phyloP scores from a whole-genome alignment of 2,888 invertebrate genomes.

The Slavum lentiscoides region DNA sequence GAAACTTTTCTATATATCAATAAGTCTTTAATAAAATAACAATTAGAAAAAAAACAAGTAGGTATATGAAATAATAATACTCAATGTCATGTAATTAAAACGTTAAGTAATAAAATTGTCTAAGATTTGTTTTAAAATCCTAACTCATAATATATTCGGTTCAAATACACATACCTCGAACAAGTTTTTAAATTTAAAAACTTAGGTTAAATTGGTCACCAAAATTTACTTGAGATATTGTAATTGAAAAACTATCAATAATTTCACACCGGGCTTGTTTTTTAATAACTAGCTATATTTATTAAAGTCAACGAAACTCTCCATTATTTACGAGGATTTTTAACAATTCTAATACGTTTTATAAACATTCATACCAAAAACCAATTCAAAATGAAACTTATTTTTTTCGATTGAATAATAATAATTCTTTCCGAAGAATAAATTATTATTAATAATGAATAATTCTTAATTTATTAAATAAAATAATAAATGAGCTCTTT shows the following conservation, averaged over 20 bases:
- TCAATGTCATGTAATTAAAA: too few relatives aligned
- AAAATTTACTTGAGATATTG: not conserved
- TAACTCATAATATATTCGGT: too few relatives aligned
- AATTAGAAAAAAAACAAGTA: too few relatives aligned
- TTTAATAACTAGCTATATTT: not conserved
- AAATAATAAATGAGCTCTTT: too few relatives aligned
- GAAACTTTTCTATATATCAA: too few relatives aligned
- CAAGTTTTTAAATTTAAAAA: not conserved
- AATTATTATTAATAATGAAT: not conserved
- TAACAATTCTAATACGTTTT: not conserved
- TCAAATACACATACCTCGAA: not conserved
- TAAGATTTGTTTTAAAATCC: too few relatives aligned
- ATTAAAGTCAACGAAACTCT: not conserved
- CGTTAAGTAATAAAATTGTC: too few relatives aligned
- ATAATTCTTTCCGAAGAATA: not conserved
- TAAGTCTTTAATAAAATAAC: too few relatives aligned
- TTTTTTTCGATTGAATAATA: not conserved
- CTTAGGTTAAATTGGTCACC: not conserved
- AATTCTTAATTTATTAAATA: too few relatives aligned
- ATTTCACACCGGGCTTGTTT: not conserved
- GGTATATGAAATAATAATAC: too few relatives aligned
- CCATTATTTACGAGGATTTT: not conserved
- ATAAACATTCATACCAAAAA: not conserved
- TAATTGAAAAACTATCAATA: not conserved
- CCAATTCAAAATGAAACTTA: not conserved